These are phyloP conservation scores for Cololabis saira DNA, from an alignment of 2,113 vertebrate genomes.

Conservation along the genomic window DNA sequence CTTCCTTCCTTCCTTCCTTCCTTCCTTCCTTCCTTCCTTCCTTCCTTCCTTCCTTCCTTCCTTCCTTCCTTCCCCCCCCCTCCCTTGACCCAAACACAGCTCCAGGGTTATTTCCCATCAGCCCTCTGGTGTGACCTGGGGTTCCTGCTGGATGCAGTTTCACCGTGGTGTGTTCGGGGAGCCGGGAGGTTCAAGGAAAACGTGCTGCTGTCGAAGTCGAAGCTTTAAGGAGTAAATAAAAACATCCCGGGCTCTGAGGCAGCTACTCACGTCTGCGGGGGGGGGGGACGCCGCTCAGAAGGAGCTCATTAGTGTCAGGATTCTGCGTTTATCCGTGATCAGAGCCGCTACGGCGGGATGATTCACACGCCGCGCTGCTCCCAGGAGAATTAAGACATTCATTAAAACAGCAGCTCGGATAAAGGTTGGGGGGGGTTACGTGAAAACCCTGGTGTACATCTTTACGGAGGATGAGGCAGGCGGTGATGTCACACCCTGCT, in stretches of 20 bases:
- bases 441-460: too few species aligned
- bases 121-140: too few species aligned
- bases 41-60: too few species aligned
- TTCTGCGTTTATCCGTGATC: constrained; percentile 22
- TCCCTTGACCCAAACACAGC: too few species aligned
- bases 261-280: constrained; percentile 6
- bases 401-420: constrained; percentile 30
- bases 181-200: constrained; percentile 40
- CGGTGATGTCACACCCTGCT: too few species aligned
- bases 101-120: too few species aligned
- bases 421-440: too few species aligned
- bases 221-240: constrained; percentile 34
- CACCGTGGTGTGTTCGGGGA: constrained; percentile 31
- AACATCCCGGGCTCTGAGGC: constrained; percentile 19
- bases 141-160: constrained; percentile 13
- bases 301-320: neutral
- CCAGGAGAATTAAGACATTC: constrained; percentile 7
- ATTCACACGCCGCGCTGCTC: constrained; percentile 9
- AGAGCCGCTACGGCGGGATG: constrained; percentile 28
- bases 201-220: constrained; percentile 19
- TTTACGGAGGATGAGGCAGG: too few species aligned
- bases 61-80: too few species aligned
- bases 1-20: too few species aligned
- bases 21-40: too few species aligned
- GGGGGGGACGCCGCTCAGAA: neutral